Evolutionary conservation across 2,888 invertebrate species (phyloP).

Genomic region (Automeris io): DNA sequence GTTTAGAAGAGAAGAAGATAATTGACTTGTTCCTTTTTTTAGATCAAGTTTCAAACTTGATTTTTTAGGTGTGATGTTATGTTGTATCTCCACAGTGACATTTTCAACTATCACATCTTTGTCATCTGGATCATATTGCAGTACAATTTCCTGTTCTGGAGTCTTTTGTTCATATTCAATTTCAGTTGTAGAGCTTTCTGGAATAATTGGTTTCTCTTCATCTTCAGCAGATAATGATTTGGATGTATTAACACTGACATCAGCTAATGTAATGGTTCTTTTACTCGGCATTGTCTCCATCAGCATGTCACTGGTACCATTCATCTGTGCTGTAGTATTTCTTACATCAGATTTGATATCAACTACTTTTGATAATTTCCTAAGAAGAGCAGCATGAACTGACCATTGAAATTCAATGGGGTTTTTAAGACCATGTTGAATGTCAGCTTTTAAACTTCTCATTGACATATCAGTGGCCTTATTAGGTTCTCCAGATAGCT

Average conservation of each 20-base stretch:
- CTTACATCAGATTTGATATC: constrained; percentile 59
- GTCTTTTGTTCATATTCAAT: constrained; percentile 13
- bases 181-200: constrained; percentile 16
- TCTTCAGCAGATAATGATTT: constrained; percentile 54
- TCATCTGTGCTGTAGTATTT: constrained; percentile 48
- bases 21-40: constrained; percentile 63
- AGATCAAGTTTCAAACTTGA: constrained; percentile 65
- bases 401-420: constrained; percentile 55
- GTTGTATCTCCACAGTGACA: constrained; percentile 70
- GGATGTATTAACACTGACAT: constrained; percentile 62
- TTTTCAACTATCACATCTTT: constrained; percentile 59
- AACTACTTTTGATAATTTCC: constrained; percentile 65
- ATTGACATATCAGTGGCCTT: constrained; percentile 65
- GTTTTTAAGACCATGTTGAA: constrained; percentile 50
- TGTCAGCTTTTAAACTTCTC: constrained; percentile 61
- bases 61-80: constrained; percentile 69
- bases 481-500: constrained; percentile 62
- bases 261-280: constrained; percentile 51
- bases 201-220: constrained; percentile 29
- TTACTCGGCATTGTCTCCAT: constrained; percentile 36
- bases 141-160: constrained; percentile 25
- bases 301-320: constrained; percentile 49
- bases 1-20: constrained; percentile 61
- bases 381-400: constrained; percentile 55
- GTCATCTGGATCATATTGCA: constrained; percentile 25